These are phyloP conservation scores for Hozukius guyotensis DNA, from an alignment of 2,797 vertebrate genomes.

Conservation along the genomic window DNA sequence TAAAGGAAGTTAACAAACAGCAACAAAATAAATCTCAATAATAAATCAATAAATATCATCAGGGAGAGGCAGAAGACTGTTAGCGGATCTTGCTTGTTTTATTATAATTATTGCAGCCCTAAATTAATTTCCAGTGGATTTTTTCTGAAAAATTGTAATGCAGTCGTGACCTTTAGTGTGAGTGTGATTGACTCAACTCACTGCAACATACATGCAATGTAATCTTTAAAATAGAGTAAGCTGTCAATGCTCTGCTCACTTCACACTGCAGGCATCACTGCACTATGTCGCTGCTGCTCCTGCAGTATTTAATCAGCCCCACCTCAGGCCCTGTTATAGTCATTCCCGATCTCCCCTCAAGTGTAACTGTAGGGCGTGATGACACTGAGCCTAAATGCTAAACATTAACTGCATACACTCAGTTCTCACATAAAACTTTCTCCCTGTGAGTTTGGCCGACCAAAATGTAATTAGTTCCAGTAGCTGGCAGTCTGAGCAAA, in stretches of 20 bases:
- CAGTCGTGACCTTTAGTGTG: not conserved
- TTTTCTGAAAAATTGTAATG: not conserved
- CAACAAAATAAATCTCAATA: not conserved
- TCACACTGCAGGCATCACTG: not conserved
- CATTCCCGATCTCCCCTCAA: not conserved
- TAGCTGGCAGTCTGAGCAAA: conserved; percentile 17
- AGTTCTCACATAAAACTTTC: conserved; percentile 17
- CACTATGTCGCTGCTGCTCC: not conserved
- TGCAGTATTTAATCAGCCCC: conserved; percentile 25
- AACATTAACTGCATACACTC: conserved; percentile 28
- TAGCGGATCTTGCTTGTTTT: not conserved
- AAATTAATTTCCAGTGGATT: not conserved
- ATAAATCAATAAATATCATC: not conserved
- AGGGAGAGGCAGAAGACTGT: not conserved
- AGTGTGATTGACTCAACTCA: not conserved
- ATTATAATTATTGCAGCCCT: not conserved
- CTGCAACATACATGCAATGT: not conserved
- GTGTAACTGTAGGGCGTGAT: not conserved
- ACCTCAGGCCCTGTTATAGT: conserved; percentile 1
- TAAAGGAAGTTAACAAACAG: not conserved
- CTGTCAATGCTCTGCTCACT: not conserved
- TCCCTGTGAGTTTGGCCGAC: not conserved
- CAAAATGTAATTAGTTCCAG: conserved; percentile 45
- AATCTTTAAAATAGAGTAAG: not conserved
- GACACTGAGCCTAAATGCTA: conserved; percentile 4